Percentiles rank a stretch among this genome's conserved stretches.
Conservation (phyloP, 2,797 vertebrate species). For the Pelobates cultripes region DNA sequence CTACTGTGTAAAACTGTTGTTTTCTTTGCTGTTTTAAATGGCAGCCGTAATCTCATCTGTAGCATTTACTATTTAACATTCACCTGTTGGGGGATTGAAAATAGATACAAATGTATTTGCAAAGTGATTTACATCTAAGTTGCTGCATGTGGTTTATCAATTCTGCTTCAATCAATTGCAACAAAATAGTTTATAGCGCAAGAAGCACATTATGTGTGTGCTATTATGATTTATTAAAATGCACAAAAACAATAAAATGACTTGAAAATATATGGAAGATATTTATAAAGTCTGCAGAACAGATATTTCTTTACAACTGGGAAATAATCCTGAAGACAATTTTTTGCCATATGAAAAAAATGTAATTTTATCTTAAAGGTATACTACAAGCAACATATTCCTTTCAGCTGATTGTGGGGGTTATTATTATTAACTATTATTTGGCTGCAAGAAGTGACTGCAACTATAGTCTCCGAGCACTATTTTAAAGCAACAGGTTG, state of each 20-base stretch:
- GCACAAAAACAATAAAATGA: conserved; percentile 25
- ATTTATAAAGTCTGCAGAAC: neutral
- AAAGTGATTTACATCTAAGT: conserved; percentile 38
- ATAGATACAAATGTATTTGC: conserved; percentile 37
- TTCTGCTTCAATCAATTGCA: conserved; percentile 26
- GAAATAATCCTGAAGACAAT: neutral
- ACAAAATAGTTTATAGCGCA: conserved; percentile 17
- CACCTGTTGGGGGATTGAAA: conserved; percentile 30
- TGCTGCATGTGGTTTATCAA: conserved; percentile 28
- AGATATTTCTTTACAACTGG: neutral
- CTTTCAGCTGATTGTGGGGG: too few species aligned
- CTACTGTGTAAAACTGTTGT: conserved; percentile 12
- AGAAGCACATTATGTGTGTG: conserved; percentile 14
- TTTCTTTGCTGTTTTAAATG: conserved; percentile 2
- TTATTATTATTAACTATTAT: too few species aligned
- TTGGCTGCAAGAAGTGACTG: too few species aligned
- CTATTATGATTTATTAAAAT: conserved; percentile 19
- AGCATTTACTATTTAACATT: conserved; percentile 14
- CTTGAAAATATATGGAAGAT: neutral
- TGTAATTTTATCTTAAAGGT: neutral
- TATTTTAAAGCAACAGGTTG: too few species aligned
- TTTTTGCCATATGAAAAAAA: neutral
- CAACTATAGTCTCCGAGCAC: too few species aligned
- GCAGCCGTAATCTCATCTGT: conserved; percentile 12
- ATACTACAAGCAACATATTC: too few species aligned